These are phyloP conservation scores for Acanthisitta chloris DNA, from an alignment of 2,113 vertebrate species.

Conservation along the genomic window DNA sequence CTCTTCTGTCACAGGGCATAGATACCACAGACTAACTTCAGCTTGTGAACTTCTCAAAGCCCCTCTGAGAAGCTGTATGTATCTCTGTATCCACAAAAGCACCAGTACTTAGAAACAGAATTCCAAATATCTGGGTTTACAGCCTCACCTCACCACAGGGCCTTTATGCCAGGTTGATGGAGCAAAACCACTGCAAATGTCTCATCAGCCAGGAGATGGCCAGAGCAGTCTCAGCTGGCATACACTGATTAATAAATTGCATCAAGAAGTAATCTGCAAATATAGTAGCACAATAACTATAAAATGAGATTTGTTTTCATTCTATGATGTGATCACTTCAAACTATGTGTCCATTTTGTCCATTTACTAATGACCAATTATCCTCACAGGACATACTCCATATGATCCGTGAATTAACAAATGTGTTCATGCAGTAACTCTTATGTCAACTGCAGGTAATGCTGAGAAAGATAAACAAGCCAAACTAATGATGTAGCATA, in stretches of 20 bases:
- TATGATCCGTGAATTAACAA: background rate
- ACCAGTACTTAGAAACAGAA: background rate
- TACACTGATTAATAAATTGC: background rate
- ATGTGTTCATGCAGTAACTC: background rate
- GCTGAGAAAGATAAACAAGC: background rate
- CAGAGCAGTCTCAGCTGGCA: background rate
- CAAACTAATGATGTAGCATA: rapidly evolving
- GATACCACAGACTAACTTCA: background rate
- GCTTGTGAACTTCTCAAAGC: background rate
- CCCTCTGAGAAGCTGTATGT: background rate
- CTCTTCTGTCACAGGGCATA: background rate
- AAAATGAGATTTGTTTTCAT: background rate
- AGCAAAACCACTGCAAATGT: background rate
- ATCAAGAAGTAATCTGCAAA: background rate
- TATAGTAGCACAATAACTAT: background rate
- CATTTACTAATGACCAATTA: background rate
- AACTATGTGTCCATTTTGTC: background rate
- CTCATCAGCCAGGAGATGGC: background rate
- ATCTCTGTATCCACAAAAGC: background rate
- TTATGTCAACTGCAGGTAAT: background rate
- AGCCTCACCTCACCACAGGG: background rate
- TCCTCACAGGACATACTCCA: background rate
- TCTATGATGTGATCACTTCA: background rate
- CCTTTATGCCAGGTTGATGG: background rate
- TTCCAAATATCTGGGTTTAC: background rate